Evolutionary conservation across 2,797 vertebrate genomes (phyloP).

Genomic region (Tympanoctomys barrerae): DNA sequence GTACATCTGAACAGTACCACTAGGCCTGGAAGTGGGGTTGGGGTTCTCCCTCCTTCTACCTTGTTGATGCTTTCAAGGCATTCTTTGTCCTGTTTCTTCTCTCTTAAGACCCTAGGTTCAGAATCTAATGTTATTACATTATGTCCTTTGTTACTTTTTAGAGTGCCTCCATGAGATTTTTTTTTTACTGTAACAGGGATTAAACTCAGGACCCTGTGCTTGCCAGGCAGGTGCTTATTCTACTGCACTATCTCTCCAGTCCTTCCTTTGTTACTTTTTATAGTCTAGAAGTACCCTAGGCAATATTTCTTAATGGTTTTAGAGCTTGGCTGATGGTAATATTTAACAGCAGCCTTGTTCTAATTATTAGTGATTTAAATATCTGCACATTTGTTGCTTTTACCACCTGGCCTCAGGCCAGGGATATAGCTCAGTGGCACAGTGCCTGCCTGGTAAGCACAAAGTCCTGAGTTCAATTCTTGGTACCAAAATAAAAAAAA

Average conservation of each 20-base stretch:
- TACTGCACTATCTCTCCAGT: no score
- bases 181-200: no score
- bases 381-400: neutral
- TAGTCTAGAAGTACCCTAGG: neutral
- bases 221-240: no score
- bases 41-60: neutral
- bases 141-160: neutral
- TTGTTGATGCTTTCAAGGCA: neutral
- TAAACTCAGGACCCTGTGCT: no score
- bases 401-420: neutral
- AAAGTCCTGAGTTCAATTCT: no score
- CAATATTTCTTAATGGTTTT: neutral
- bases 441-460: no score
- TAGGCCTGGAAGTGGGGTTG: neutral
- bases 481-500: no score
- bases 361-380: neutral
- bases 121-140: slow-evolving; percentile 12
- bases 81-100: neutral
- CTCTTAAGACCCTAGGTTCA: neutral
- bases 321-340: neutral
- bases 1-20: neutral
- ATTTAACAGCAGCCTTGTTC: neutral
- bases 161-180: no score
- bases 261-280: neutral
- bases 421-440: no score